Conservation (phyloP, 2,113 vertebrate species). For the Paralichthys olivaceus region DNA sequence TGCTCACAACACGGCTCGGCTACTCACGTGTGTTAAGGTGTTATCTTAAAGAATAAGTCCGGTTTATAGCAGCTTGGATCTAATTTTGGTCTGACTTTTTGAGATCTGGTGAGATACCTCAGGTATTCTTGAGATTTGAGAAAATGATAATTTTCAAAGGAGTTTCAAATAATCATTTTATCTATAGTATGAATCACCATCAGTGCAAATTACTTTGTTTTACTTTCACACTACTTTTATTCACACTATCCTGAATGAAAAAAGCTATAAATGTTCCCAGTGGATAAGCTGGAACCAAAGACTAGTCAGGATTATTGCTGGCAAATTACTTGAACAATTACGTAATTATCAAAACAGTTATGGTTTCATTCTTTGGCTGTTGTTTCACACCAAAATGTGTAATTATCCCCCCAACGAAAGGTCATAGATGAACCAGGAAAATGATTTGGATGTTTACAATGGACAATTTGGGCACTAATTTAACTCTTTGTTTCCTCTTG, state of each 20-base stretch:
- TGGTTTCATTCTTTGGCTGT: too few species aligned
- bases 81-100: background rate
- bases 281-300: too few species aligned
- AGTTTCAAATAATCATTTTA: background rate
- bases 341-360: too few species aligned
- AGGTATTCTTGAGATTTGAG: background rate
- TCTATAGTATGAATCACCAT: background rate
- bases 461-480: background rate
- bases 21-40: background rate
- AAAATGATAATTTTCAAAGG: background rate
- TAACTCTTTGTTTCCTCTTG: background rate
- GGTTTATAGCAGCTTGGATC: background rate
- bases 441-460: background rate
- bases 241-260: too few species aligned
- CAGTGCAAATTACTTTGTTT: background rate
- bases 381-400: background rate
- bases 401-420: background rate
- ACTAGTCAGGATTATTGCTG: too few species aligned
- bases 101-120: background rate
- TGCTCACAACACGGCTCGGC: background rate
- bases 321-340: too few species aligned
- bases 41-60: conserved; percentile 5
- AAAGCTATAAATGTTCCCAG: too few species aligned
- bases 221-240: too few species aligned
- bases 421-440: background rate